Conservation (phyloP, 1,140 invertebrate genomes). For the honey bee (Apis mellifera) region Amel_HAv3.1 CM009931.2:16917501-16918000, state of each 20-base stretch:
- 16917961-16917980: no score
- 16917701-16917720: constrained; percentile 54
- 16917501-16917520: constrained; percentile 16
- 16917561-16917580: neutral
- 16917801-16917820: neutral
- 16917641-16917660: neutral
- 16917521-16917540: constrained; percentile 2
- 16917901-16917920: no score
- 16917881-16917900: neutral
- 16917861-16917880: neutral
- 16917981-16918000: no score
- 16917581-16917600: neutral
- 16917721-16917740: constrained; percentile 36
- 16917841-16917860: neutral
- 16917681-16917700: constrained; percentile 58
- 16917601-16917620: neutral
- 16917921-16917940: no score
- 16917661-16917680: constrained; percentile 18
- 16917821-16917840: neutral
- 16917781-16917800: constrained; percentile 27
- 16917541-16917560: constrained; percentile 22
- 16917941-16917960: no score
- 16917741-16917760: constrained; percentile 1
- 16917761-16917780: constrained; percentile 16
- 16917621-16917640: neutral